phyloP scores from a whole-genome alignment of 2,113 vertebrate genomes.

The Panthera leo region DNA sequence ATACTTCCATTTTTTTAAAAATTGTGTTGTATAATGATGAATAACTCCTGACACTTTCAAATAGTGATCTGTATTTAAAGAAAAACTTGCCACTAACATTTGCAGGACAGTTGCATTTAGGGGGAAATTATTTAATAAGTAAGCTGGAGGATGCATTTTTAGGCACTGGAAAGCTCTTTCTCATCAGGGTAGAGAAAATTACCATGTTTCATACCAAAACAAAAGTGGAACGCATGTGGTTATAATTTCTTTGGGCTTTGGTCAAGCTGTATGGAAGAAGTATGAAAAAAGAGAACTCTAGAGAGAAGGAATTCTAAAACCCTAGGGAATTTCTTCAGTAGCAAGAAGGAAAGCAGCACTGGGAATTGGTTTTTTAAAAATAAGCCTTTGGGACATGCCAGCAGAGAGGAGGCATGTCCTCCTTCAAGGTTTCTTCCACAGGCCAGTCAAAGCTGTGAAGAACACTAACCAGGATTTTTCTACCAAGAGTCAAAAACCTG shows the following conservation, averaged over 20 bases:
- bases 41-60: not conserved
- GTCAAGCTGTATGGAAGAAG: not conserved
- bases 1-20: not conserved
- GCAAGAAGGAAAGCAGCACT: constrained; percentile 20
- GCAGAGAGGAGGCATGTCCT: not conserved
- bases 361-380: not conserved
- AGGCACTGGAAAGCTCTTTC: not conserved
- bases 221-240: not conserved
- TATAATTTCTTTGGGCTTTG: not conserved
- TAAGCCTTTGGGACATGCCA: not conserved
- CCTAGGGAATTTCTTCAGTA: constrained; percentile 23
- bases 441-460: not conserved
- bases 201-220: not conserved
- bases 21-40: not conserved
- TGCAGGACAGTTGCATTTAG: not conserved
- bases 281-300: not conserved
- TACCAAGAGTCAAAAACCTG: not conserved
- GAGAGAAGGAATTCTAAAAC: not conserved
- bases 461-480: not conserved
- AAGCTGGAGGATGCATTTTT: constrained; percentile 14
- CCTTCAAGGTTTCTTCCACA: not conserved
- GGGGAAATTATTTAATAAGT: constrained; percentile 7
- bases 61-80: not conserved
- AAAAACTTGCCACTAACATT: not conserved
- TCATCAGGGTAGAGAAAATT: constrained; percentile 22